These are phyloP conservation scores for Drosophila suzukii DNA, from an alignment of 1,140 invertebrate genomes.

Conservation along the genomic window DNA sequence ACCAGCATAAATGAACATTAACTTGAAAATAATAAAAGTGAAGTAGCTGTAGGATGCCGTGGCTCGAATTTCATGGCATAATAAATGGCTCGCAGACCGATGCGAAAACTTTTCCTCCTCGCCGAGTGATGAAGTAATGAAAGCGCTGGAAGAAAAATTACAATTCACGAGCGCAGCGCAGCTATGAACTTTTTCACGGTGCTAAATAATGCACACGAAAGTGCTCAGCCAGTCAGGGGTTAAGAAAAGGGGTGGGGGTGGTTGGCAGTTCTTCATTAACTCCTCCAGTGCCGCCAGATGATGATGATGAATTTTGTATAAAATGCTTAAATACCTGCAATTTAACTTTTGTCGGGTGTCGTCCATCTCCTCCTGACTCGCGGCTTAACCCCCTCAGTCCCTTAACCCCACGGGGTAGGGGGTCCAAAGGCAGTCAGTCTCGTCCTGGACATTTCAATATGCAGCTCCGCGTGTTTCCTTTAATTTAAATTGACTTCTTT, in stretches of 20 bases:
- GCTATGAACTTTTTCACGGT: slow-evolving; percentile 82
- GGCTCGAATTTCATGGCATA: slow-evolving; percentile 78
- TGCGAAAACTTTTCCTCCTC: slow-evolving; percentile 42
- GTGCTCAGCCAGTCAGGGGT: slow-evolving; percentile 42
- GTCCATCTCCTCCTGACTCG: slow-evolving; percentile 24
- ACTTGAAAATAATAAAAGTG: slow-evolving; percentile 80
- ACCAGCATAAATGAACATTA: slow-evolving; percentile 82
- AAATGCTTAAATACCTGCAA: slow-evolving; percentile 83
- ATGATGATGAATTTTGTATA: slow-evolving; percentile 83
- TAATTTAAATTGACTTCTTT: slow-evolving; percentile 79
- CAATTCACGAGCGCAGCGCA: slow-evolving; percentile 77
- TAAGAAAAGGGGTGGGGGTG: background rate
- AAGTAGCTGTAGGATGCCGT: slow-evolving; percentile 50
- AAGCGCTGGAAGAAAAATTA: slow-evolving; percentile 79
- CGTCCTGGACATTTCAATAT: slow-evolving; percentile 59
- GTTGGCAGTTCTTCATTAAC: slow-evolving; percentile 54
- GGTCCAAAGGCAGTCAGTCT: background rate
- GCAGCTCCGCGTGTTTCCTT: slow-evolving; percentile 60
- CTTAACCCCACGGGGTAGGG: background rate
- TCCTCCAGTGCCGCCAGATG: slow-evolving; percentile 46
- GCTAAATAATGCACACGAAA: slow-evolving; percentile 78
- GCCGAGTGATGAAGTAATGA: slow-evolving; percentile 76
- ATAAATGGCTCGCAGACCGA: slow-evolving; percentile 73
- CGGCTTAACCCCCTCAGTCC: background rate
- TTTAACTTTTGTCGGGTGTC: slow-evolving; percentile 74